Evolutionary conservation across 2,113 vertebrate genomes (phyloP).

Genomic region (Ariopsis seemanni): DNA sequence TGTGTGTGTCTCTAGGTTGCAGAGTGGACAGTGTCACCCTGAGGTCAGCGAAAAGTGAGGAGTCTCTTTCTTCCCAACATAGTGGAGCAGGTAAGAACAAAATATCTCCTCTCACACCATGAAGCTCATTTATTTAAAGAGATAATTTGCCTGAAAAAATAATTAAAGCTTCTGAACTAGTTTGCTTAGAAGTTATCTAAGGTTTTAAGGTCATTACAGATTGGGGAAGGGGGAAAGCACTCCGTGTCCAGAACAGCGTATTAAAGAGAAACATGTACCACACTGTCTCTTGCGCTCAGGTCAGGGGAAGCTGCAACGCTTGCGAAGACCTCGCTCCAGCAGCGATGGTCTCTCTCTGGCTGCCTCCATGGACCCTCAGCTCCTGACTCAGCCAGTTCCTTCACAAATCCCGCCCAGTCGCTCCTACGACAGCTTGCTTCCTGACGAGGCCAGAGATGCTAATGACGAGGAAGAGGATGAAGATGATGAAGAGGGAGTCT

Average conservation of each 20-base stretch:
- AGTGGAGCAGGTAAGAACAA: constrained; percentile 71
- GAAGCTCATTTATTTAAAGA: neutral
- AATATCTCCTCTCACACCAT: neutral
- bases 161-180: neutral
- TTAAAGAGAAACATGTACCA: neutral
- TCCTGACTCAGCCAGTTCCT: constrained; percentile 53
- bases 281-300: constrained; percentile 46
- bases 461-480: constrained; percentile 50
- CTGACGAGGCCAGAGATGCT: constrained; percentile 46
- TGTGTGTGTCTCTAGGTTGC: constrained; percentile 53
- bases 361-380: constrained; percentile 59
- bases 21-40: constrained; percentile 74
- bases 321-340: constrained; percentile 76
- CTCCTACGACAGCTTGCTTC: constrained; percentile 64
- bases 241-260: neutral
- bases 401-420: constrained; percentile 53
- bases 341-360: constrained; percentile 74
- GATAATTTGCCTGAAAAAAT: neutral
- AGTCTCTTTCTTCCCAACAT: constrained; percentile 79
- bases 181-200: neutral
- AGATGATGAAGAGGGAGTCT: constrained; percentile 59
- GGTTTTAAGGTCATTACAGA: neutral
- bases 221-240: neutral
- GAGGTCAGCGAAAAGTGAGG: constrained; percentile 79
- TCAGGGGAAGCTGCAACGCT: constrained; percentile 59